Base-by-base conservation (phyloP, 2,888 invertebrate genomes). In the Troglohyphantes excavatus region DNA sequence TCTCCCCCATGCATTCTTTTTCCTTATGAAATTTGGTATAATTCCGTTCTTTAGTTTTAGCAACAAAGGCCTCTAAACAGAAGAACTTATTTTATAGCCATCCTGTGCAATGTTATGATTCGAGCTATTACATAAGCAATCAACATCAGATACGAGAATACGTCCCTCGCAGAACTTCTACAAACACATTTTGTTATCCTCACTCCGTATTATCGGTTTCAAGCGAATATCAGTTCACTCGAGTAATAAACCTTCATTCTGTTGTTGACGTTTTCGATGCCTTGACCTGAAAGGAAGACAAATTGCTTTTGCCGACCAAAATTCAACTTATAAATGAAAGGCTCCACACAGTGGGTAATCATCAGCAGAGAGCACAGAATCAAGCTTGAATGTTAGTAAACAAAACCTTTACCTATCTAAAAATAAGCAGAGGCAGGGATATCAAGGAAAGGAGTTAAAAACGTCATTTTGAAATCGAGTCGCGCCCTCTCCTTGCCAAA, bases 381-480 rank as follows among this genome's bases (percentile, higher is more conserved):
- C 59, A 27, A 75, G 29, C 29, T 33, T 73, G 11, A 17, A 53
- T 75, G 75, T 75, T 75, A 75, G 75, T 75, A 75, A 75, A 75
- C 75, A 75, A 53, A 75, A 59, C 33, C 19, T 59, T 23, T 75
- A 59, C 53, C 75, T 61, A 75, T 61, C 75, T 75, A 75, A 75
- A 75, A 75, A 75, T 75, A 75, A 61, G 33, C 33, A 27, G 59
- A 61, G 75, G 27, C 21, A 29, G 6, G 75, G 6, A 53, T 61
- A 59, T 75, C 59, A 75, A 75, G 75, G 21, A 75, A 75, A 61
- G 29, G 11, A 75, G 59, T 59, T 53, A 75, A 75, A 75, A 59
- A 29, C 53, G 75, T 59, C 75, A 29, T 75, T 75, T 75, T 61
- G 29, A 75, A 75, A 75, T 75, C 21, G 59, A 61, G 75, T 21